Percentiles rank a stretch among this genome's conserved stretches.
Conservation (phyloP, 2,888 invertebrate genomes). For the Acrobasis repandana region DNA sequence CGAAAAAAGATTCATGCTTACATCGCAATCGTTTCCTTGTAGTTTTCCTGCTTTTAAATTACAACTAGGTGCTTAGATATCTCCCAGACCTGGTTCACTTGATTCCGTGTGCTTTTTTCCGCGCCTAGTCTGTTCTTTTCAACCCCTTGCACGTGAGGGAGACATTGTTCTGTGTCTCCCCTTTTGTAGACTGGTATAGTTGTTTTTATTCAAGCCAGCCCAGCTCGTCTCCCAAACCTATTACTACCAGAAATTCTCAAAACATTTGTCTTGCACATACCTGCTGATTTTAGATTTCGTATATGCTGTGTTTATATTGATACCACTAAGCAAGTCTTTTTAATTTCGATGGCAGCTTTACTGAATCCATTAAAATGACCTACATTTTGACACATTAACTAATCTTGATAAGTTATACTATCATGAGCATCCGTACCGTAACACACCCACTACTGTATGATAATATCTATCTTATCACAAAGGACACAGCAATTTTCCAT, state of each 20-base stretch:
- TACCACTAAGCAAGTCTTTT: background rate
- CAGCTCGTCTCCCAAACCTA: no score
- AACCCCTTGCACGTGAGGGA: no score
- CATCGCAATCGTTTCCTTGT: background rate
- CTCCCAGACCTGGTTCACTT: no score
- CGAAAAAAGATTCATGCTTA: constrained; percentile 48
- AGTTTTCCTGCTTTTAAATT: background rate
- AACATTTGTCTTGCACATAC: no score
- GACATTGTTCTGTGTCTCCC: no score
- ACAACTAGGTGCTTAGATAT: background rate
- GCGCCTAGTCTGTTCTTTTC: no score
- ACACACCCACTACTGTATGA: constrained; percentile 26
- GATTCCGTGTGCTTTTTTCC: no score
- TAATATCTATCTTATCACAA: constrained; percentile 25
- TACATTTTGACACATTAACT: background rate
- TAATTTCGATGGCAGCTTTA: background rate
- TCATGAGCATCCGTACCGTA: background rate
- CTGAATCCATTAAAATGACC: background rate
- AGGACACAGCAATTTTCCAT: constrained; percentile 16
- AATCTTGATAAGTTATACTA: constrained; percentile 1
- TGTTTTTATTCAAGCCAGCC: no score
- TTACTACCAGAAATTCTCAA: no score
- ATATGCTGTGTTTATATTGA: no score
- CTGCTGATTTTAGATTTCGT: no score
- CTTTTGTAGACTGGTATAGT: no score